Percentiles rank a stretch among this genome's conserved stretches.
Evolutionary conservation across 2,113 vertebrate genomes (phyloP).

Genomic region (Odobenus rosmarus): DNA sequence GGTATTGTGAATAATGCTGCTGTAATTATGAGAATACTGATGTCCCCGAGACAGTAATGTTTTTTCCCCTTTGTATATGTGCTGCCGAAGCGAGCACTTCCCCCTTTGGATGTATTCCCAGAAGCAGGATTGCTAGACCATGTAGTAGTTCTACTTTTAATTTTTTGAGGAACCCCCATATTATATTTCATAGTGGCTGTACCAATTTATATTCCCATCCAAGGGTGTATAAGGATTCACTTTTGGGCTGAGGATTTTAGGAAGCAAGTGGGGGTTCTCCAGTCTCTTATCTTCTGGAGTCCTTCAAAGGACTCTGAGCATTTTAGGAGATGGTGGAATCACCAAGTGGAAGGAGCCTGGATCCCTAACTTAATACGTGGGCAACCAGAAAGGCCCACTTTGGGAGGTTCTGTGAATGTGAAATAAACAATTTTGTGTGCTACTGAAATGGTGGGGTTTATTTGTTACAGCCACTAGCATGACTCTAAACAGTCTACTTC

Average conservation of each 20-base stretch:
- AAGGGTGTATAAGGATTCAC: neutral
- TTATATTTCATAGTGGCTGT: neutral
- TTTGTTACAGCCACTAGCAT: neutral
- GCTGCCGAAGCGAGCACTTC: too few relatives aligned
- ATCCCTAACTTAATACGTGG: neutral
- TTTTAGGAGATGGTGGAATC: neutral
- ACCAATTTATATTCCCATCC: neutral
- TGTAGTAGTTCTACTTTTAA: neutral
- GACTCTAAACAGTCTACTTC: neutral
- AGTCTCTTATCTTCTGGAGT: neutral
- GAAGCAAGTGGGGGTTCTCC: neutral
- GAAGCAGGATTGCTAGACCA: neutral
- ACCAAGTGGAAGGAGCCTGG: neutral
- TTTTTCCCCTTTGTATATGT: neutral
- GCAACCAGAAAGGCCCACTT: neutral
- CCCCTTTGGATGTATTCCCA: neutral
- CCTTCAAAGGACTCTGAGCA: neutral
- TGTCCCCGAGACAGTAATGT: neutral
- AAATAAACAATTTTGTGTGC: neutral
- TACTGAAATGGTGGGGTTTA: neutral
- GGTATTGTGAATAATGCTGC: neutral
- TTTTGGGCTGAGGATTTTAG: neutral
- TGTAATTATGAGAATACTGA: neutral
- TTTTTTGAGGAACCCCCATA: neutral
- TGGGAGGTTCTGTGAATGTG: neutral